Evolutionary conservation across 2,888 invertebrate genomes (phyloP), one percentile per base, ranked within the genome.

Genomic region (Autographa pulchrina): DNA sequence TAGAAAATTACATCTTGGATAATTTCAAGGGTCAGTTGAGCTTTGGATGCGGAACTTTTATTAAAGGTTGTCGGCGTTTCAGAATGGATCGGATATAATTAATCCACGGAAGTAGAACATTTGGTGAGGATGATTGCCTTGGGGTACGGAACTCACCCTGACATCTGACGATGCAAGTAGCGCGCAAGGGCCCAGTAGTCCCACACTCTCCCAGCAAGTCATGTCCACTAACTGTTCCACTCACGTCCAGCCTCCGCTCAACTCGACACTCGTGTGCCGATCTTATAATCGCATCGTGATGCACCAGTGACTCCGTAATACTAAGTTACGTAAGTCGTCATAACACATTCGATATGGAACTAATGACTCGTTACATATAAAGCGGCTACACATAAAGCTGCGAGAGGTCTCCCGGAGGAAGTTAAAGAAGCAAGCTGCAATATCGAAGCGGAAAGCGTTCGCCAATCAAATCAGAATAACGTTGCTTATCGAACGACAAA

Each of bases 161-260:
- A 92, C 90, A 85, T 94, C 95, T 72, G 96, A 93, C 68, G 96
- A 93, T 76, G 96, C 90, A 68, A 96, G 96, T 69, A 96, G 93
- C 86, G 96, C 95, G 88, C 96, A 96, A 78, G 96, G 96, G 81
- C 96, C 96, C 88, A 96, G 92, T 76, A 96, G 92, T 85, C 96
- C 95, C 91, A 96, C 95, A 79, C 93, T 96, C 82, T 96, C 96
- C 96, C 96, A 96, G 91, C 96, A 96, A 91, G 96, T 96, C 96
- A 96, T 96, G 83, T 90, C 91, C 91, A 90, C 86, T 83, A 62
- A 78, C 71, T 72, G 78, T 65, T 56, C 63, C 84, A 80, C 78
- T 68, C 83, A 78, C 80, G 82, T 77, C 83, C 78, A 83, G 83
- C 78, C 86, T 86, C 86, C 86, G 84, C 85, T 85, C 83, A 83